phyloP scores from a whole-genome alignment of 2,113 vertebrate species.

The Pitta sordida region DNA sequence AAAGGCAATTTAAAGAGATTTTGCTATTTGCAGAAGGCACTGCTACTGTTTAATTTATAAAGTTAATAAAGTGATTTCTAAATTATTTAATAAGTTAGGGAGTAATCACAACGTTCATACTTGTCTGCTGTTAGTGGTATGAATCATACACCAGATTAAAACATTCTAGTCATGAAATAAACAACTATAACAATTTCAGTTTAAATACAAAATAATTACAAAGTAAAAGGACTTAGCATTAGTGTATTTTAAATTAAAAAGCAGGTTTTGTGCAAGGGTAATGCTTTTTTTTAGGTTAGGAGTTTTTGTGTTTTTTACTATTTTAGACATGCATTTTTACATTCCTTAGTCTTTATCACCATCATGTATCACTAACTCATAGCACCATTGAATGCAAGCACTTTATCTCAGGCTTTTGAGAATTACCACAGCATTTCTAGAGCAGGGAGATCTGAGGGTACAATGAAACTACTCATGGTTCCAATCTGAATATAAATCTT shows the following conservation, averaged over 20 bases:
- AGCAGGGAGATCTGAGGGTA: neutral
- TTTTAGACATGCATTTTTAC: neutral
- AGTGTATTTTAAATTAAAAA: neutral
- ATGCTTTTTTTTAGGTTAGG: neutral
- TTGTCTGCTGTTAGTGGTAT: neutral
- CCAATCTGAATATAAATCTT: neutral
- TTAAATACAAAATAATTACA: neutral
- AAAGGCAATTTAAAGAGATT: conserved; percentile 1
- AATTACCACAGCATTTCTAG: neutral
- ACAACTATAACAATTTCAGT: neutral
- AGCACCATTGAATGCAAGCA: neutral
- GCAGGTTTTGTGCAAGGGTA: neutral
- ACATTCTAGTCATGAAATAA: conserved; percentile 14
- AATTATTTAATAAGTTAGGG: conserved; percentile 40
- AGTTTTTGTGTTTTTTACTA: neutral
- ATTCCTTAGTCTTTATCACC: neutral
- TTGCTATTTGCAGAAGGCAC: neutral
- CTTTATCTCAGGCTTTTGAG: neutral
- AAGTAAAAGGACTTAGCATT: neutral
- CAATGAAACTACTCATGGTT: neutral
- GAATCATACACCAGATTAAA: neutral
- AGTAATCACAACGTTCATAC: conserved; percentile 12
- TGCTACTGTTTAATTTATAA: conserved; percentile 23
- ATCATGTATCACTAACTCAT: neutral
- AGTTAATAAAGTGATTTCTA: conserved; percentile 12